A percentile compares a stretch with the other conserved stretches of the same genome.
Evolutionary conservation across 1,140 invertebrate species (phyloP).

Genomic region (Calosoma granatense): DNA sequence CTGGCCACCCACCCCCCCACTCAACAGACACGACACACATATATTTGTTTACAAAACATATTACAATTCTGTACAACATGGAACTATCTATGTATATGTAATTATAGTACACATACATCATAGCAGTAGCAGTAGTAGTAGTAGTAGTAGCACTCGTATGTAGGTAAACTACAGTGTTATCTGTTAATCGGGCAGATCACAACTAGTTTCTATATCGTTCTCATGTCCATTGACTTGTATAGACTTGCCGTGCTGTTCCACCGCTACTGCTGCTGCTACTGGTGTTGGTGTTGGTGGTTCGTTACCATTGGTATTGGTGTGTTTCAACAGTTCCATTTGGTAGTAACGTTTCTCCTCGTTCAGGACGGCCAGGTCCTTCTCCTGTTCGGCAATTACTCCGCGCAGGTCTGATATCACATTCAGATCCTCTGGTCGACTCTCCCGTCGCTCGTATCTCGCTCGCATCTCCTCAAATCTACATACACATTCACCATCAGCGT

Average conservation of each 20-base stretch:
- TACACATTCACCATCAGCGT: background rate
- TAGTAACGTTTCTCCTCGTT: conserved; percentile 40
- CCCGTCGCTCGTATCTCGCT: conserved; percentile 39
- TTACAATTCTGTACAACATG: no score
- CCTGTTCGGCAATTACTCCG: conserved; percentile 42
- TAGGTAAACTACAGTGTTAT: no score
- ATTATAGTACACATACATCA: no score
- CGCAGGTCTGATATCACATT: conserved; percentile 41
- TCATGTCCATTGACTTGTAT: conserved; percentile 46
- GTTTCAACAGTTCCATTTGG: conserved; percentile 29
- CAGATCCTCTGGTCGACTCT: conserved; percentile 41
- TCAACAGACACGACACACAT: no score
- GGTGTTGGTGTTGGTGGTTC: conserved; percentile 57
- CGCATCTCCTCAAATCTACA: conserved; percentile 43
- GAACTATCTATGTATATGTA: no score
- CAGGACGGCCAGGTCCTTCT: conserved; percentile 41
- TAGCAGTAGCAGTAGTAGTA: no score
- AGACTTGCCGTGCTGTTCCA: conserved; percentile 54
- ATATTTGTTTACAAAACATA: no score
- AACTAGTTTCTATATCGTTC: background rate
- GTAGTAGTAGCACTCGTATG: no score
- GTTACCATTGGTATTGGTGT: conserved; percentile 17
- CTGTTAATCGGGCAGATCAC: background rate
- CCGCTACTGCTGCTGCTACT: conserved; percentile 34
- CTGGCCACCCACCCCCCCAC: no score